phyloP scores from a whole-genome alignment of 2,113 vertebrate genomes.

The Etheostoma spectabile region DNA sequence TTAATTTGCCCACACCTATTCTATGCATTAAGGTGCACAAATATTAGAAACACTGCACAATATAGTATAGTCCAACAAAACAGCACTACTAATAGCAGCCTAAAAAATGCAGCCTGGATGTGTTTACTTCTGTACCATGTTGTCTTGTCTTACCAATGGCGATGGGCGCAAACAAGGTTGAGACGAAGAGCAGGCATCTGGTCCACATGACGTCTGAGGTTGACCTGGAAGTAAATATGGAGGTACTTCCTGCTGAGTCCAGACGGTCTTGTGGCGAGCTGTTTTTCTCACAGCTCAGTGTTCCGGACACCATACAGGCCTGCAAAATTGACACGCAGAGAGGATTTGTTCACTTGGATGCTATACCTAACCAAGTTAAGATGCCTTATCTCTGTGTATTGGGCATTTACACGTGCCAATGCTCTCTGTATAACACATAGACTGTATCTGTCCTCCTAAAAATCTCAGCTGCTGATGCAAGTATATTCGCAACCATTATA shows the following conservation, averaged over 20 bases:
- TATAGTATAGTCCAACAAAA: background rate
- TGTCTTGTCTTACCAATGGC: constrained; percentile 87
- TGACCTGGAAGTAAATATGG: constrained; percentile 81
- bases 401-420: background rate
- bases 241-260: constrained; percentile 80
- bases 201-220: constrained; percentile 91
- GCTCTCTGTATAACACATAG: background rate
- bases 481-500: background rate
- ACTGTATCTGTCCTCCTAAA: background rate
- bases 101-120: background rate
- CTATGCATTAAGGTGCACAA: background rate
- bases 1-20: background rate
- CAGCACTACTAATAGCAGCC: background rate
- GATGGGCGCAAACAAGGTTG: constrained; percentile 87
- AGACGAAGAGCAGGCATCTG: constrained; percentile 90
- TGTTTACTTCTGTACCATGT: background rate
- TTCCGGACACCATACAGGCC: constrained; percentile 75
- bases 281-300: constrained; percentile 75
- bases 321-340: constrained; percentile 56
- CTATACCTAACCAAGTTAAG: background rate
- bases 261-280: constrained; percentile 71
- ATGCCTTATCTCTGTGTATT: background rate
- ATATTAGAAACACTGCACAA: background rate
- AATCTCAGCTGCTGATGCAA: background rate
- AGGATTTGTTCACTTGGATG: constrained; percentile 46